Evolutionary conservation across 2,888 invertebrate species (phyloP), one percentile per base, ranked within the genome.

Genomic region (Caenorhabditis japonica): DNA sequence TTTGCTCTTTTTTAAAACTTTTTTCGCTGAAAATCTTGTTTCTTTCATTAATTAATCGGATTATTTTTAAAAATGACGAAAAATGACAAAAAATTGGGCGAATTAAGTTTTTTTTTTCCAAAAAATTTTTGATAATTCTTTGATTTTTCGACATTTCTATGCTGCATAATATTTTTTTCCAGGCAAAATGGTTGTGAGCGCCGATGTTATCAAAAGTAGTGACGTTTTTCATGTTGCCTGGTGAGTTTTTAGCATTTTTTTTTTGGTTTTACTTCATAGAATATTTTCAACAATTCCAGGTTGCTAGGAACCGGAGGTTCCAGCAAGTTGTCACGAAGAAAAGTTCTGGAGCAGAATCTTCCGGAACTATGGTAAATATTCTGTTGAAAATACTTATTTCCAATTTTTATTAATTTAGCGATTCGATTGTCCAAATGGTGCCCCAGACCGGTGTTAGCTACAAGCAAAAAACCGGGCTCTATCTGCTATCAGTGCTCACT

Each of bases 131-230:
- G n/a, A n/a, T n/a, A n/a, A n/a, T n/a, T n/a, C n/a, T n/a, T n/a
- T n/a, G n/a, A n/a, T n/a, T n/a, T n/a, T n/a, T n/a, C n/a, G n/a
- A n/a, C n/a, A n/a, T n/a, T n/a, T n/a, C n/a, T n/a, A n/a, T n/a
- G n/a, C n/a, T n/a, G n/a, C n/a, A 23, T 15, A 46, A 25, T 46
- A 8, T 12, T 3, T 46, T 38, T n/a, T n/a, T n/a, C 38, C 4
- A 38, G n/a, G 47, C 8, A 33, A 64, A 55, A 64, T 64, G 64
- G 64, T 64, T 21, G 33, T 64, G 12, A 49, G 30, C 3, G 27
- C 47, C 0, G 64, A 64, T n/a, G 34, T 56, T 2, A 49, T 64
- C 23, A 55, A 23, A 41, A 64, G 25, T 15, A 47, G 49, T 3
- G 15, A n/a, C 0, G 38, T 41, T 3, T 56, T 64, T 39, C 47